phyloP scores from a whole-genome alignment of 2,113 vertebrate species.

The Leucopsar rothschildi region DNA sequence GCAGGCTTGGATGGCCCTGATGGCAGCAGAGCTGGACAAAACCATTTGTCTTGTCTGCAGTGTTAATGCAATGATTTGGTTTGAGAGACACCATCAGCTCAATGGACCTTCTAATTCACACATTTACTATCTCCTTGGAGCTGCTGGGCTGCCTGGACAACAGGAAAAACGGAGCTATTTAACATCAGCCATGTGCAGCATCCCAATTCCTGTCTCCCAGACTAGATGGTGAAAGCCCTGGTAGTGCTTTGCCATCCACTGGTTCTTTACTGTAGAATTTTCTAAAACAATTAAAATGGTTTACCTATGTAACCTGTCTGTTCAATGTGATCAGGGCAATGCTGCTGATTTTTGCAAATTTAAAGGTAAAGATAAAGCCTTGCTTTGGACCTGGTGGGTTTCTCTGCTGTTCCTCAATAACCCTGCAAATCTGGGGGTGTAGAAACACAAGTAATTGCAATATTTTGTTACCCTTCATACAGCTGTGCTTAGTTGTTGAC shows the following conservation, averaged over 20 bases:
- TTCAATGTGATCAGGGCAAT: not conserved
- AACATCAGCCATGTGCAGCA: not conserved
- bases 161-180: not conserved
- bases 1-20: not conserved
- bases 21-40: not conserved
- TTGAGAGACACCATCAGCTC: not conserved
- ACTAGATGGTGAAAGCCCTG: not conserved
- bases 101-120: not conserved
- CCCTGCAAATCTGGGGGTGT: not conserved
- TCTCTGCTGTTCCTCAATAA: not conserved
- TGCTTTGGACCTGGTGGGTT: not conserved
- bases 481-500: constrained; percentile 61
- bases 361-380: not conserved
- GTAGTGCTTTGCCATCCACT: not conserved
- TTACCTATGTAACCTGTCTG: not conserved
- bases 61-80: not conserved
- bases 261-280: not conserved
- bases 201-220: not conserved
- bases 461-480: constrained; percentile 39
- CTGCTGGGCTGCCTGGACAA: not conserved
- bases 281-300: not conserved
- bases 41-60: not conserved
- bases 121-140: not conserved
- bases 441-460: constrained; percentile 5
- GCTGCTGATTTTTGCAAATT: not conserved